Percentiles rank a stretch among this genome's conserved stretches.
Conservation (phyloP, 2,888 invertebrate species). For the Drosophila hamatofila region DNA sequence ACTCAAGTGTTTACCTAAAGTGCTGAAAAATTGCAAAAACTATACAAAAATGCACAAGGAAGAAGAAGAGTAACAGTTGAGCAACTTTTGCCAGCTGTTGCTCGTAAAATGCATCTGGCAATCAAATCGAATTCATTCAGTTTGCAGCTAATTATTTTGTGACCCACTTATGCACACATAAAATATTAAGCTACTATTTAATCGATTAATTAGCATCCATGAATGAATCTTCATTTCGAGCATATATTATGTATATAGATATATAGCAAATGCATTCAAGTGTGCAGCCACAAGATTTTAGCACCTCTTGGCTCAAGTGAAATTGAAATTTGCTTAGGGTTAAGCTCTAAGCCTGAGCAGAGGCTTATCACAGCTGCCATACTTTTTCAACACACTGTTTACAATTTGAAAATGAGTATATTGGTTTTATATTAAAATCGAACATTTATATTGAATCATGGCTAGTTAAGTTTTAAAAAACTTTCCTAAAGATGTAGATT, state of each 20-base stretch:
- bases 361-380: neutral
- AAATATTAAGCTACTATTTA: constrained; percentile 2
- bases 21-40: constrained; percentile 7
- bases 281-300: constrained; percentile 1
- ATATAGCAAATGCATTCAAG: constrained; percentile 14
- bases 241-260: neutral
- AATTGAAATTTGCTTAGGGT: constrained; percentile 1
- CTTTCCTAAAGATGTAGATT: neutral
- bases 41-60: neutral
- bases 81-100: constrained; percentile 12
- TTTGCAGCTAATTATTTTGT: neutral
- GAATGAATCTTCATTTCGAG: constrained; percentile 14
- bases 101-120: constrained; percentile 3
- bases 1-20: constrained; percentile 33
- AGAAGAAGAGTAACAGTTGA: constrained; percentile 7
- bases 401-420: neutral
- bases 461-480: neutral
- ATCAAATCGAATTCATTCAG: constrained; percentile 4
- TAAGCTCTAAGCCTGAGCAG: neutral
- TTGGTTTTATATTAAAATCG: neutral
- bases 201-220: constrained; percentile 33
- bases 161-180: constrained; percentile 13
- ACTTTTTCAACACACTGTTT: neutral
- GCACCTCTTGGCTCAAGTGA: constrained; percentile 6
- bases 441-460: no score